phyloP scores from a whole-genome alignment of 2,797 vertebrate species.

The Oreochromis grahami region DNA sequence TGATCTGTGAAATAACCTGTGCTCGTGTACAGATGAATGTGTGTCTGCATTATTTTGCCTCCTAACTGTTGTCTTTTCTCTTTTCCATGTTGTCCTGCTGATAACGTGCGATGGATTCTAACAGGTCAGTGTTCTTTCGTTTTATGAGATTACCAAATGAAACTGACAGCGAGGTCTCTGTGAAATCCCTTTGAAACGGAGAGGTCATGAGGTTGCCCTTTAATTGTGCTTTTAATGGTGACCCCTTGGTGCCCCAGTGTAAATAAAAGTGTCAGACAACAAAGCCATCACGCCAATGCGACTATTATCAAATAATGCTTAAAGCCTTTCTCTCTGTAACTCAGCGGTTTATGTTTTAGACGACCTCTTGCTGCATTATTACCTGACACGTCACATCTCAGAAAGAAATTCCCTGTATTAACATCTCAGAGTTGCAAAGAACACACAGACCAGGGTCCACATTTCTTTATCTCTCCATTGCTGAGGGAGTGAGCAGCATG shows the following conservation, averaged over 20 bases:
- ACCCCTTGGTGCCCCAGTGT: neutral
- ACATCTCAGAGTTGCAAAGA: neutral
- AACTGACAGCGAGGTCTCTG: neutral
- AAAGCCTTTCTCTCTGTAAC: neutral
- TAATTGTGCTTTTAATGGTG: neutral
- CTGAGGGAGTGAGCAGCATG: neutral
- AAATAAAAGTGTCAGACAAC: neutral
- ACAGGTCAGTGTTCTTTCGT: constrained; percentile 45
- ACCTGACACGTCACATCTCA: neutral
- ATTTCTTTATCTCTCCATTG: neutral
- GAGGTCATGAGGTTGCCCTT: neutral
- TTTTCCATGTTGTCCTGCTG: constrained; percentile 31
- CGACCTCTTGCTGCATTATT: neutral
- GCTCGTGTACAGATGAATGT: neutral
- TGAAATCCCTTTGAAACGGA: neutral
- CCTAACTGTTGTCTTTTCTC: constrained; percentile 8
- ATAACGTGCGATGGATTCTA: neutral
- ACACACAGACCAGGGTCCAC: neutral
- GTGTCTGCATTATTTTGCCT: neutral
- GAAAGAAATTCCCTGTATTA: neutral
- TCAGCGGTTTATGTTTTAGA: neutral
- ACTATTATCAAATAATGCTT: neutral
- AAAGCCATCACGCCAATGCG: neutral
- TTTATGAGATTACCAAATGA: neutral
- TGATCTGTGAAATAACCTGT: constrained; percentile 65